Evolutionary conservation across 2,888 invertebrate species (phyloP).

Genomic region (Artemia sinica): DNA sequence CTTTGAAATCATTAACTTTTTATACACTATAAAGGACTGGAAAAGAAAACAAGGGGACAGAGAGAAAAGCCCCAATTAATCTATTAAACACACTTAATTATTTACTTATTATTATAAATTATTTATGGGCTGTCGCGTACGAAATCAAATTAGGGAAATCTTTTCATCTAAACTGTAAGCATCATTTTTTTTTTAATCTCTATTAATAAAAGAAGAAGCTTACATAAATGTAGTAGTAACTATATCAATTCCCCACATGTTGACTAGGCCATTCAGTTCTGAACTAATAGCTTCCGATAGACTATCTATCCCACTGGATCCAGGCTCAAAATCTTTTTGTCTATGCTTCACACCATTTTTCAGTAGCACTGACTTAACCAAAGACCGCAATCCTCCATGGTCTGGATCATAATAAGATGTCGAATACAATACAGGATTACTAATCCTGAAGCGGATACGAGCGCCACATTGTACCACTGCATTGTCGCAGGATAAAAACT

Average conservation of each 20-base stretch:
- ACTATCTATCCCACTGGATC: neutral
- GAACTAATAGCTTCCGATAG: neutral
- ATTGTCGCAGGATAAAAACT: constrained; percentile 3
- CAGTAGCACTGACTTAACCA: constrained; percentile 2
- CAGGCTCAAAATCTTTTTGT: neutral
- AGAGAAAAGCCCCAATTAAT: too few species aligned
- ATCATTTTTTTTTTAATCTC: too few species aligned
- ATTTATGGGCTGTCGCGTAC: too few species aligned
- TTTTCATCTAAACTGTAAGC: too few species aligned
- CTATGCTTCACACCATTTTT: neutral
- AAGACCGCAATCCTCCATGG: neutral
- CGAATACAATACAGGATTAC: neutral
- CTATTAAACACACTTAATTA: too few species aligned
- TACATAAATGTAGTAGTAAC: constrained; percentile 1
- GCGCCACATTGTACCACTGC: constrained; percentile 7
- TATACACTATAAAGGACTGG: too few species aligned
- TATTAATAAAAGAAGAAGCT: neutral
- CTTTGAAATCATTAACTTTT: too few species aligned
- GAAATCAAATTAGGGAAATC: too few species aligned
- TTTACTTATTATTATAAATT: too few species aligned
- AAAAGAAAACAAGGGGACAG: too few species aligned
- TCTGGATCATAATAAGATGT: constrained; percentile 2
- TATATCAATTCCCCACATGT: constrained; percentile 14
- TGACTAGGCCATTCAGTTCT: neutral
- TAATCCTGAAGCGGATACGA: constrained; percentile 12